Percentiles rank a stretch among this genome's conserved stretches.
Evolutionary conservation across 2,888 invertebrate genomes (phyloP).

Genomic region (Mactromeris polynyma): DNA sequence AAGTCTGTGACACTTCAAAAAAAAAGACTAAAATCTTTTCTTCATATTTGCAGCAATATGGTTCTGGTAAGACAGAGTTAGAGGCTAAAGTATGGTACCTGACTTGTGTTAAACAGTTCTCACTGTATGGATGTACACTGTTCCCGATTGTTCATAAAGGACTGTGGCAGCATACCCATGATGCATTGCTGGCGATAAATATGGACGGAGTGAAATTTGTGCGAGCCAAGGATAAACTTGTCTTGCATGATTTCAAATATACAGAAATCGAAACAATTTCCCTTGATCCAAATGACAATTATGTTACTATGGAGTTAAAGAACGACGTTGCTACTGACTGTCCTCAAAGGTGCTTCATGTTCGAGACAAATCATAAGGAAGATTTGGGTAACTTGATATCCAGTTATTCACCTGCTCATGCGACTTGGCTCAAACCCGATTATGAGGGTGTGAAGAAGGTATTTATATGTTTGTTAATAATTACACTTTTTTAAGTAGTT

Average conservation of each 20-base stretch:
- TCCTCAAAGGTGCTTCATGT: slow-evolving; percentile 90
- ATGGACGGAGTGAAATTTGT: slow-evolving; percentile 96
- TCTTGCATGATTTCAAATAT: slow-evolving; percentile 96
- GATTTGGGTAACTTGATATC: slow-evolving; percentile 97
- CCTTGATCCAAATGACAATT: slow-evolving; percentile 96
- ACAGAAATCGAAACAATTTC: slow-evolving; percentile 96
- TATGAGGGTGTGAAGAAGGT: slow-evolving; percentile 83
- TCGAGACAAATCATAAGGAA: slow-evolving; percentile 95
- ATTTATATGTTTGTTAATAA: not conserved
- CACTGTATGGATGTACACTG: slow-evolving; percentile 95
- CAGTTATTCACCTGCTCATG: slow-evolving; percentile 95
- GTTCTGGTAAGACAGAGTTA: slow-evolving; percentile 95
- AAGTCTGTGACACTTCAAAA: too few relatives aligned
- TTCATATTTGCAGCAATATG: slow-evolving; percentile 89
- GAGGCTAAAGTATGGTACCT: slow-evolving; percentile 97
- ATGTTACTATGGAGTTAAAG: slow-evolving; percentile 95
- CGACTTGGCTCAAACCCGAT: slow-evolving; percentile 88
- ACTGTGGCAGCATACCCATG: slow-evolving; percentile 95
- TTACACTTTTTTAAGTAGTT: not conserved
- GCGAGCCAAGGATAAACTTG: slow-evolving; percentile 96
- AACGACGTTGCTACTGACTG: slow-evolving; percentile 88
- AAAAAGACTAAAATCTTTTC: not conserved
- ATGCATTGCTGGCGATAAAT: slow-evolving; percentile 93
- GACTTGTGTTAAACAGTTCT: slow-evolving; percentile 98
- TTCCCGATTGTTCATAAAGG: slow-evolving; percentile 97